phyloP scores from a whole-genome alignment of 2,113 vertebrate genomes.

The Sialia sialis region DNA sequence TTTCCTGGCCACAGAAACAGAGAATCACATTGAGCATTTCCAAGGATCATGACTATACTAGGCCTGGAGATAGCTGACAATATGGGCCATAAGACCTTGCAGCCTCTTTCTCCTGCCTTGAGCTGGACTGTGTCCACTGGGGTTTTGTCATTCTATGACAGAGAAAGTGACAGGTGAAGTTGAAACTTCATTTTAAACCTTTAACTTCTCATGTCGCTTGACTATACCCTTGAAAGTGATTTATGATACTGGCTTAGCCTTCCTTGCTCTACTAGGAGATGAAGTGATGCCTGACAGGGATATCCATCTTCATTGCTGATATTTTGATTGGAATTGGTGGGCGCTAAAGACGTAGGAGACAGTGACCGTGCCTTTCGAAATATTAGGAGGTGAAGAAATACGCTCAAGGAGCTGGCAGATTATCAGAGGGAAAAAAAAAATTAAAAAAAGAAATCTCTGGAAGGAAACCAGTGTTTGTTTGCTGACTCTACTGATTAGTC shows the following conservation, averaged over 20 bases:
- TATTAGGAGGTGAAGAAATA: constrained; percentile 15
- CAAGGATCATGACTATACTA: not conserved
- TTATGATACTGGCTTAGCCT: not conserved
- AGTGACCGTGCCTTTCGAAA: not conserved
- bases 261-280: not conserved
- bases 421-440: not conserved
- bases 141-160: not conserved
- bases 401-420: not conserved
- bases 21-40: not conserved
- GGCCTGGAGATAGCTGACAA: not conserved
- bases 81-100: not conserved
- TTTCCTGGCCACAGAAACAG: not conserved
- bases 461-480: not conserved
- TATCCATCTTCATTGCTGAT: constrained; percentile 12
- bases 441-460: not conserved
- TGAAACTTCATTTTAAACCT: not conserved
- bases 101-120: not conserved
- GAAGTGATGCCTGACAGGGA: not conserved
- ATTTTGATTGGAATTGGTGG: not conserved
- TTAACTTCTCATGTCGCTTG: not conserved
- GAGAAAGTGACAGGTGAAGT: not conserved
- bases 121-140: not conserved
- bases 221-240: not conserved
- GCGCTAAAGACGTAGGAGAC: not conserved
- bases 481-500: not conserved